Evolutionary conservation across 2,113 vertebrate genomes (phyloP).

Genomic region (Andinoacara biseriatus): DNA sequence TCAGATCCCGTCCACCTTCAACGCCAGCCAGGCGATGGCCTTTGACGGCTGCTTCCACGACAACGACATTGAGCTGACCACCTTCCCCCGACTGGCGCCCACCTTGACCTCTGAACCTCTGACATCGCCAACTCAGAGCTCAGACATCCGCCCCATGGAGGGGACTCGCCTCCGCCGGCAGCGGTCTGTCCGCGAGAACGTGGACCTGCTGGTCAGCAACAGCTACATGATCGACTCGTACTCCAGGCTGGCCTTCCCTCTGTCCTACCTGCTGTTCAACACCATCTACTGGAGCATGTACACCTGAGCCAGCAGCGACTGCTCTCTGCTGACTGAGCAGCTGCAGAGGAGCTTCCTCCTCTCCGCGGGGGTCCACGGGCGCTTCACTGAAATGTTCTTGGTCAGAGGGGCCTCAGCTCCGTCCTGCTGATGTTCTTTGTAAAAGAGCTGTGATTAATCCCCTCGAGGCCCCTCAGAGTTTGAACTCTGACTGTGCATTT

Average conservation of each 20-base stretch:
- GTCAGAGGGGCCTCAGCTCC: not conserved
- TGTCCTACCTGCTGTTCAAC: conserved; percentile 91
- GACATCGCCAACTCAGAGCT: conserved; percentile 29
- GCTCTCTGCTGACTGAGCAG: accelerated
- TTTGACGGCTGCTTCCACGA: conserved; percentile 91
- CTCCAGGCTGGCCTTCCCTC: conserved; percentile 89
- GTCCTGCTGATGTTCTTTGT: not conserved
- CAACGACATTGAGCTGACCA: conserved; percentile 80
- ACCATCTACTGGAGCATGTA: conserved; percentile 93
- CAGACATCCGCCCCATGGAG: conserved; percentile 47
- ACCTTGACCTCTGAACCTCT: conserved; percentile 59
- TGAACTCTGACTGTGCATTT: not conserved
- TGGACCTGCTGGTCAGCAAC: conserved; percentile 88
- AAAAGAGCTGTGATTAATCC: conserved; percentile 1
- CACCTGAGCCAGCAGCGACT: conserved; percentile 69
- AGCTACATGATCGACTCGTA: conserved; percentile 93
- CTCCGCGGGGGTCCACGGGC: not conserved
- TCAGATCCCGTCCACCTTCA: conserved; percentile 86
- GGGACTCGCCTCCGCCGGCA: conserved; percentile 80
- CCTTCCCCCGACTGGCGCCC: conserved; percentile 59
- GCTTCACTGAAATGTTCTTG: not conserved
- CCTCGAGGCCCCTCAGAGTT: not conserved
- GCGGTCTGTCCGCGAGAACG: conserved; percentile 79
- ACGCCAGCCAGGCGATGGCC: conserved; percentile 89
- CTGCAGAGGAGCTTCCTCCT: not conserved